Base-by-base conservation (phyloP, 35 echinoderm and acorn worm genomes). In the Diadema setosum region DNA sequence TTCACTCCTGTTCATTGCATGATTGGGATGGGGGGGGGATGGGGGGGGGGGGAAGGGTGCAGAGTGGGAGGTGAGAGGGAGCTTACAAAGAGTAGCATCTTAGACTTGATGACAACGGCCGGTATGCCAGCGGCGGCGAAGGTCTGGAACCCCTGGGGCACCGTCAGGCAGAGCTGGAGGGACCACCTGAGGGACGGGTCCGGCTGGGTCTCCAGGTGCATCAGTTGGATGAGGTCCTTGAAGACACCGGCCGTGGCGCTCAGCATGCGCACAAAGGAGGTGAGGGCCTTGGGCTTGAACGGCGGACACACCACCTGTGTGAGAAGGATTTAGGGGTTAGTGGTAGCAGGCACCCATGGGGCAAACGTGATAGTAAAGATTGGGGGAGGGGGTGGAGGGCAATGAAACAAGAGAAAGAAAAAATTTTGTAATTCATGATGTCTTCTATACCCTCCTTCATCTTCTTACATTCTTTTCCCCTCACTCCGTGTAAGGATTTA, bases 1-100 rank as follows among this genome's bases (percentile, higher is more conserved):
- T n/a, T n/a, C n/a, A n/a, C n/a, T n/a, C n/a, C n/a, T n/a, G n/a
- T n/a, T n/a, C n/a, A n/a, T n/a, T n/a, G n/a, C n/a, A n/a, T n/a
- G n/a, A n/a, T n/a, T n/a, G n/a, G n/a, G n/a, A n/a, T n/a, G n/a
- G n/a, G n/a, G n/a, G n/a, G n/a, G n/a, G n/a, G n/a, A n/a, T n/a
- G n/a, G n/a, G n/a, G n/a, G n/a, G n/a, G n/a, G n/a, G n/a, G n/a
- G n/a, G n/a, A n/a, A n/a, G n/a, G n/a, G n/a, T n/a, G n/a, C n/a
- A n/a, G n/a, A n/a, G n/a, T n/a, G n/a, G n/a, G n/a, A n/a, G n/a
- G n/a, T 23, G 57, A 60, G 14, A 55, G 21, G 8, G 17, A 4
- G 92, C 96, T 92, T 91, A 98, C 96, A 90, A 98, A 98, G 65
- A 98, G 88, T 5, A 98, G 89, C 39, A 98, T 94, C 64, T 98